phyloP scores from a whole-genome alignment of 2,113 vertebrate species.

The Varanus salvator region DNA sequence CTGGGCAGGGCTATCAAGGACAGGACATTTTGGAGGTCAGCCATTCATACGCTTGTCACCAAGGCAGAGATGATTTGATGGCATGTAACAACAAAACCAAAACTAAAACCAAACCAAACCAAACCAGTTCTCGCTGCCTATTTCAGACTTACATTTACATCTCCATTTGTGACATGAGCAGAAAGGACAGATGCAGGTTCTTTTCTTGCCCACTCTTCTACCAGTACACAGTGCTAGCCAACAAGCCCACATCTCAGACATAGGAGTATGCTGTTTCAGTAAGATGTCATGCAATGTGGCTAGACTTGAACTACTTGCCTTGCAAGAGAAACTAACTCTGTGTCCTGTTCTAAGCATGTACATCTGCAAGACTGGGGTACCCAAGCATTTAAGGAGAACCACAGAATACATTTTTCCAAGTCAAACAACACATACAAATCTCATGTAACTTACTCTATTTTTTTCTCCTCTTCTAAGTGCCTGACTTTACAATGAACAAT shows the following conservation, averaged over 20 bases:
- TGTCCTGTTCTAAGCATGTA: neutral
- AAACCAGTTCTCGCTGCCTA: neutral
- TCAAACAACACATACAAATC: neutral
- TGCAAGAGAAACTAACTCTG: neutral
- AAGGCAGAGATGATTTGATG: too few species aligned
- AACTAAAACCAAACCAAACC: too few species aligned
- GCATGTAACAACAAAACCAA: too few species aligned
- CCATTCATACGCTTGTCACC: too few species aligned
- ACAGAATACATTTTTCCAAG: neutral
- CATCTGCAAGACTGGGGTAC: neutral
- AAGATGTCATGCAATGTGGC: neutral
- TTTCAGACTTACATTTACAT: slow-evolving; percentile 1
- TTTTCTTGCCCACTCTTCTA: neutral
- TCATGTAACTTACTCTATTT: neutral
- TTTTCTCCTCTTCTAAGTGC: accelerated
- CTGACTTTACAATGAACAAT: neutral
- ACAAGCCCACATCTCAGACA: neutral
- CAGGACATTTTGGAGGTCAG: too few species aligned
- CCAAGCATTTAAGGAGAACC: slow-evolving; percentile 3
- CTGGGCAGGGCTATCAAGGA: too few species aligned
- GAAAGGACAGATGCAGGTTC: neutral
- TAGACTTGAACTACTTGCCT: neutral
- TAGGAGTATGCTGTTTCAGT: neutral
- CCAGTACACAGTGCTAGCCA: neutral
- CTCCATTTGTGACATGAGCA: neutral